Evolutionary conservation across 1,140 invertebrate genomes (phyloP).

Genomic region (Zophobas atratus): DNA sequence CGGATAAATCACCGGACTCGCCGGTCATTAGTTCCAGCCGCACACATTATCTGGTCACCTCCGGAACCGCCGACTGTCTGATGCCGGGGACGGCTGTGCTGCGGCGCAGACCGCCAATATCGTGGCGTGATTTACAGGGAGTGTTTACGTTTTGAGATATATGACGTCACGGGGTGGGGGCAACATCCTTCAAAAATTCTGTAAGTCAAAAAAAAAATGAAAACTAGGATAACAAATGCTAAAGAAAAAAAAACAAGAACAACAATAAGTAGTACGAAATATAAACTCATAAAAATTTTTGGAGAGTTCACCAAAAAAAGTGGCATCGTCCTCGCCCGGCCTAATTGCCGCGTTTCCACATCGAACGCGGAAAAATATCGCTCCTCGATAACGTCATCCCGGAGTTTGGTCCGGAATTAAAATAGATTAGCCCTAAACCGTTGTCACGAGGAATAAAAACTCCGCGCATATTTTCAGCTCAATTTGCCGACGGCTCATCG

Average conservation of each 20-base stretch:
- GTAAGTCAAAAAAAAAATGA: too few species aligned
- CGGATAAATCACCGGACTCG: conserved; percentile 67
- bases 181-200: too few species aligned
- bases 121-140: conserved; percentile 33
- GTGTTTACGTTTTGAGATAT: conserved; percentile 35
- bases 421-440: conserved; percentile 58
- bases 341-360: background rate
- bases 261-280: too few species aligned
- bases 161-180: background rate
- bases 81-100: conserved; percentile 2
- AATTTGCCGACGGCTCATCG: conserved; percentile 65
- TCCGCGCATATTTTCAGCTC: conserved; percentile 64
- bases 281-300: too few species aligned
- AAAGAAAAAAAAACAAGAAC: too few species aligned
- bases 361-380: conserved; percentile 32
- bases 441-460: conserved; percentile 60
- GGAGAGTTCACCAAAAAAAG: too few species aligned
- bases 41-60: conserved; percentile 66
- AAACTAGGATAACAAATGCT: too few species aligned
- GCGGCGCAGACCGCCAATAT: conserved; percentile 35
- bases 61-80: conserved; percentile 58
- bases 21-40: conserved; percentile 66
- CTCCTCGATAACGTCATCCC: conserved; percentile 20
- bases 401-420: conserved; percentile 48
- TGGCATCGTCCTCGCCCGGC: too few species aligned